Percentiles rank a stretch among this genome's conserved stretches.
Conservation (phyloP, 2,113 vertebrate genomes). For the Gobiocypris rarus region DNA sequence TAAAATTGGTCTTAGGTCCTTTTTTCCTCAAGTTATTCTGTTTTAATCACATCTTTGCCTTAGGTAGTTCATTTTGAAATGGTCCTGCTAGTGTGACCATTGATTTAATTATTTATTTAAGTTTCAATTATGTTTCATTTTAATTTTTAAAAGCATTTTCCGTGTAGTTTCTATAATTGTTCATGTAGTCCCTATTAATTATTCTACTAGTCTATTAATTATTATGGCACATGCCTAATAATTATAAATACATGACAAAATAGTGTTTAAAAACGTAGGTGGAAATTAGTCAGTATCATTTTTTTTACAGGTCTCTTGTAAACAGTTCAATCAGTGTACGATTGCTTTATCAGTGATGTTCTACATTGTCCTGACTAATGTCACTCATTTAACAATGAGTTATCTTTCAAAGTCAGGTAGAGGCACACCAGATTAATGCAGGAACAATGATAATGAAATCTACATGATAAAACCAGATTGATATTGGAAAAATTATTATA, state of each 20-base stretch:
- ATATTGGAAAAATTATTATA: constrained; percentile 5
- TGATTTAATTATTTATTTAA: not conserved
- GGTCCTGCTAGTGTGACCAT: not conserved
- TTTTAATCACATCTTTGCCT: not conserved
- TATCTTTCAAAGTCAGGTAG: not conserved
- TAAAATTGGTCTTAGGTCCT: not conserved
- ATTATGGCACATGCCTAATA: not conserved
- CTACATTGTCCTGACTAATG: not conserved
- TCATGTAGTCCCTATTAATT: not conserved
- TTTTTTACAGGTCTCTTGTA: not conserved
- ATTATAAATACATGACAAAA: not conserved
- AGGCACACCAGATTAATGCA: not conserved
- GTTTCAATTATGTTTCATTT: not conserved
- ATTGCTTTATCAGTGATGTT: not conserved
- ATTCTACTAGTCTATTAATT: not conserved
- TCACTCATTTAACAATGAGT: not conserved
- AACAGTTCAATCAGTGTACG: not conserved
- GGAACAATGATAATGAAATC: constrained; percentile 1
- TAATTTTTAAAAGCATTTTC: not conserved
- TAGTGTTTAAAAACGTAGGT: too few species aligned
- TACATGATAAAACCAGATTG: not conserved
- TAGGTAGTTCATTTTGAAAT: not conserved
- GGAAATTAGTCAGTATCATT: too few species aligned
- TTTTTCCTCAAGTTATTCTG: too few species aligned
- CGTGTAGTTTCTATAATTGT: not conserved